Conservation (phyloP, 2,113 vertebrate genomes). For the Amblyornis subalaris region DNA sequence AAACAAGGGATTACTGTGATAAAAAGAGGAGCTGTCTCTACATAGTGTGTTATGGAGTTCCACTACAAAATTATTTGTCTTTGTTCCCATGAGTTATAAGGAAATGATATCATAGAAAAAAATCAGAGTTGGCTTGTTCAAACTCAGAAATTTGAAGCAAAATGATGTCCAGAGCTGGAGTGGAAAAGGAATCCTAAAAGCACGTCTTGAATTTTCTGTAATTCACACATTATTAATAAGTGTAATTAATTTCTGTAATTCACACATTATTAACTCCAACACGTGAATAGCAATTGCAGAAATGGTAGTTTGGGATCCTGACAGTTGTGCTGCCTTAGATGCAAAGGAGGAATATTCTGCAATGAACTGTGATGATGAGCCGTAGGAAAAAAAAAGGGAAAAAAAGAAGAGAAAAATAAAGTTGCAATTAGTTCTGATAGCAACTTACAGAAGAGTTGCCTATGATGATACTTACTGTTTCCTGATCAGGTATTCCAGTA, state of each 20-base stretch:
- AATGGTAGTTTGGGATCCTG: background rate
- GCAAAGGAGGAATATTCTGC: background rate
- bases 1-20: background rate
- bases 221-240: background rate
- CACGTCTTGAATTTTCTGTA: background rate
- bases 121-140: background rate
- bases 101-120: background rate
- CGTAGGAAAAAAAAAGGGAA: background rate
- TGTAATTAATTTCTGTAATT: background rate
- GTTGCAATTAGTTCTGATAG: background rate
- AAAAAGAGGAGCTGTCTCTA: background rate
- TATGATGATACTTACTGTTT: slow-evolving; percentile 63
- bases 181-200: background rate
- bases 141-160: background rate
- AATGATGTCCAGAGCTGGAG: background rate
- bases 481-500: slow-evolving; percentile 81
- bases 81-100: background rate
- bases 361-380: background rate
- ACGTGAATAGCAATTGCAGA: background rate
- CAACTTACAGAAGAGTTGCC: background rate
- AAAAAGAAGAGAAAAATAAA: background rate
- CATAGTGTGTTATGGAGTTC: accelerated
- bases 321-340: background rate
- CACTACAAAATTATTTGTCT: background rate
- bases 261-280: background rate